Base-by-base conservation (phyloP, 1,140 invertebrate genomes). In the Reticulitermes speratus region DNA sequence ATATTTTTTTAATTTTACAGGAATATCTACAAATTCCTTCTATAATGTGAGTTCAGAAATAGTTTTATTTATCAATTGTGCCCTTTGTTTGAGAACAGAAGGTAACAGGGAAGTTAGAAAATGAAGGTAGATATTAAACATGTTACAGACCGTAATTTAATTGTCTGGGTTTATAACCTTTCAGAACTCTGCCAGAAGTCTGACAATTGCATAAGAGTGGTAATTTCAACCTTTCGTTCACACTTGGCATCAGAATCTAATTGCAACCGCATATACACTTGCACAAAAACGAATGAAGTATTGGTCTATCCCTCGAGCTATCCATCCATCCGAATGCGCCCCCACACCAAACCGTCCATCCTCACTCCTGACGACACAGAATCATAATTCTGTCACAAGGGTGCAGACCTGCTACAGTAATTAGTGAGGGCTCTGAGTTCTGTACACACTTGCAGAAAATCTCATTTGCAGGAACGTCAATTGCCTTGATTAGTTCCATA, bases 401-500 rank as follows among this genome's bases (percentile, higher is more conserved):
- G 65, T 30, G 16, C 9, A 30, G 65, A 30, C 65, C 65, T 75
- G n/a, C 65, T 75, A n/a, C 65, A 25, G 65, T 75, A 75, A 75
- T 75, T 75, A 75, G 65, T 14, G n/a, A 75, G 65, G n/a, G 65
- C 25, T 30, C n/a, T 75, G 65, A 25, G 65, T 75, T 75, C 25
- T 25, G n/a, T n/a, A 75, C 25, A 75, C 65, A 75, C 25, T 9
- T 25, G 11, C n/a, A 30, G 65, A 75, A 75, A 75, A 75, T 75
- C 65, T 75, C 65, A 75, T 75, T 75, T 75, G 3, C 65, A 14
- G 65, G 65, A 75, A 30, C 65, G 65, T 75, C 65, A 75, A 75
- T n/a, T 75, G 65, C 3, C 65, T 75, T 75, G 65, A 75, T 75
- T 75, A 75, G 65, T 75, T 75, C 65, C 25, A 75, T 75, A 75